Conservation (phyloP, 2,113 vertebrate genomes). For the Pseudopipra pipra region DNA sequence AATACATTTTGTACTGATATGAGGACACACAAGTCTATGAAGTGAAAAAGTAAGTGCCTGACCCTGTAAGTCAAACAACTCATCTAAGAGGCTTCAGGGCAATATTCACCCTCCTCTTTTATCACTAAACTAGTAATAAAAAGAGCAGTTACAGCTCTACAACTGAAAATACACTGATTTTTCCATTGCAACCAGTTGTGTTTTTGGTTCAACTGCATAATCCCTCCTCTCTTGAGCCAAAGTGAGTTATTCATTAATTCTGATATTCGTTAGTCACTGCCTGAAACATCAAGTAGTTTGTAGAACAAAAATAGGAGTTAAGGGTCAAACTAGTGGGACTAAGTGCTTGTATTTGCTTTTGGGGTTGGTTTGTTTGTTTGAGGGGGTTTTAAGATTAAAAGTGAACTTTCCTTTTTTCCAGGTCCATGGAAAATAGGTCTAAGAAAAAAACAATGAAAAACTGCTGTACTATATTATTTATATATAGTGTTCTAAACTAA, state of each 20-base stretch:
- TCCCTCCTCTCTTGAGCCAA: constrained; percentile 36
- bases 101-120: background rate
- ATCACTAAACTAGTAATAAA: background rate
- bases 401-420: constrained; percentile 33
- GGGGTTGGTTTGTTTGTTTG: background rate
- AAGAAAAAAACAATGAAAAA: background rate
- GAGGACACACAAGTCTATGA: background rate
- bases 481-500: background rate
- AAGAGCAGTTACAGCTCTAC: background rate
- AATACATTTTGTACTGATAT: background rate
- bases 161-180: constrained; percentile 21
- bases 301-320: constrained; percentile 70
- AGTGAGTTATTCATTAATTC: constrained; percentile 81
- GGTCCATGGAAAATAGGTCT: background rate
- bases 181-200: background rate
- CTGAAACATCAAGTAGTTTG: constrained; percentile 72
- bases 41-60: background rate
- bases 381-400: background rate
- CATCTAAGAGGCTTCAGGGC: background rate
- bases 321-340: constrained; percentile 31
- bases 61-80: background rate
- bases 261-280: constrained; percentile 64
- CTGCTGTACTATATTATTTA: background rate
- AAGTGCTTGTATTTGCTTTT: background rate
- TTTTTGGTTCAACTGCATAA: background rate